Conservation (phyloP, 2,888 invertebrate genomes). For the Allolobophora icterica region DNA sequence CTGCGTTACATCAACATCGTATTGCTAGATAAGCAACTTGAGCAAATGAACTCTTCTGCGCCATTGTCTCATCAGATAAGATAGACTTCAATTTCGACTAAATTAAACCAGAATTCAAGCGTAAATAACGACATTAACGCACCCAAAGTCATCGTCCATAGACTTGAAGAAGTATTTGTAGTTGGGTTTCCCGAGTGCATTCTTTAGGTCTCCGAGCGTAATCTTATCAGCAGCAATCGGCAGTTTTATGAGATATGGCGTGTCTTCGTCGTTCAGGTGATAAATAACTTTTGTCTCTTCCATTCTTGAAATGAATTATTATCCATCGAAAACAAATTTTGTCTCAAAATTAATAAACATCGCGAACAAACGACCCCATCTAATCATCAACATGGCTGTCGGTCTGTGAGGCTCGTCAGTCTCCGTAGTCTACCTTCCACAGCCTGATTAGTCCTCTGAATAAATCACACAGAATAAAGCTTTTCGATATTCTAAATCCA, state of each 20-base stretch:
- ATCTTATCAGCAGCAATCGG: slow-evolving; percentile 94
- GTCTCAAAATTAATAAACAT: slow-evolving; percentile 3
- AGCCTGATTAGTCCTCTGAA: background rate
- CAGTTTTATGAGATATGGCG: slow-evolving; percentile 97
- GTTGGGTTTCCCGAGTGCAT: slow-evolving; percentile 88
- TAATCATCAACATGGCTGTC: slow-evolving; percentile 26
- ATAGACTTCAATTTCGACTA: background rate
- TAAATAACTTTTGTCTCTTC: slow-evolving; percentile 99
- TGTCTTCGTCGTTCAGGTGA: slow-evolving; percentile 99
- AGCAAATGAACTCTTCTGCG: background rate
- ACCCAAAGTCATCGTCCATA: slow-evolving; percentile 99
- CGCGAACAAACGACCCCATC: slow-evolving; percentile 1
- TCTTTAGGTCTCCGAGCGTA: slow-evolving; percentile 95
- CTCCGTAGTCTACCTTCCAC: background rate
- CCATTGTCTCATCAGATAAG: background rate
- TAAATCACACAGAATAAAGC: background rate
- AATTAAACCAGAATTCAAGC: background rate
- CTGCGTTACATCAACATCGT: background rate
- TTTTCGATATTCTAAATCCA: background rate
- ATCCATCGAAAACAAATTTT: slow-evolving; percentile 27
- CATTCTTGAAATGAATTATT: slow-evolving; percentile 50
- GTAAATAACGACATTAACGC: slow-evolving; percentile 57
- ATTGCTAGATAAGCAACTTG: background rate
- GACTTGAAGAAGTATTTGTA: slow-evolving; percentile 99
- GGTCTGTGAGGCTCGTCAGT: background rate